A percentile compares a stretch with the other conserved stretches of the same genome.
These are phyloP conservation scores for Pollenia angustigena DNA, from an alignment of 2,888 invertebrate species.

Conservation along the genomic window DNA sequence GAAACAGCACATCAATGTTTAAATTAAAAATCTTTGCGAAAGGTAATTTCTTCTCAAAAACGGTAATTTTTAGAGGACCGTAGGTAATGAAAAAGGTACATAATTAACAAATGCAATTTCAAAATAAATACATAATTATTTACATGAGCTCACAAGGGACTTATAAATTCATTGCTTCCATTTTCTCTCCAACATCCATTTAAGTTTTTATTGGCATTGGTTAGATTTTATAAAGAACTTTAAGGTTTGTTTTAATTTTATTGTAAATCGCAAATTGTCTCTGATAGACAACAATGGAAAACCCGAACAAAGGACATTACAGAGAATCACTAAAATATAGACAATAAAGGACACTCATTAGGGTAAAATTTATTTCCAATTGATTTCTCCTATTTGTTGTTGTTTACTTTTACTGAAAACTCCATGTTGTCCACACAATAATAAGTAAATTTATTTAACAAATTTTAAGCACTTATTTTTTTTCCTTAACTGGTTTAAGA, in stretches of 20 bases:
- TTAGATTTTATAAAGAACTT: background rate
- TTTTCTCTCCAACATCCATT: no score
- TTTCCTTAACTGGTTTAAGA: background rate
- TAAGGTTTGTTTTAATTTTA: constrained; percentile 11
- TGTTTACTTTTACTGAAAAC: background rate
- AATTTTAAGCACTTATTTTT: background rate
- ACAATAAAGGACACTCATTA: background rate
- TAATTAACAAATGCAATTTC: no score
- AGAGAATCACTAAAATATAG: background rate
- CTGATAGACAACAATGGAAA: background rate
- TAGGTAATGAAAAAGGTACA: no score
- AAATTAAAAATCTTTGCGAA: no score
- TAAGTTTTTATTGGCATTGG: background rate
- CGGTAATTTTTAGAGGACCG: no score
- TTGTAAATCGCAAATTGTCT: background rate
- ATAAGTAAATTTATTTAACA: background rate
- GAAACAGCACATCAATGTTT: no score
- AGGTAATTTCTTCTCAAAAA: no score
- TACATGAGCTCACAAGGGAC: no score
- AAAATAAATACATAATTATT: no score
- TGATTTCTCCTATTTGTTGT: background rate
- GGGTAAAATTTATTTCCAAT: background rate
- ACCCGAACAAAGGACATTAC: background rate
- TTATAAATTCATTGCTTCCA: no score
- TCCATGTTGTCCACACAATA: background rate